Evolutionary conservation across 92 coral and sea anemone genomes (phyloP).

Genomic region (Umimayanthus chanpuru): DNA sequence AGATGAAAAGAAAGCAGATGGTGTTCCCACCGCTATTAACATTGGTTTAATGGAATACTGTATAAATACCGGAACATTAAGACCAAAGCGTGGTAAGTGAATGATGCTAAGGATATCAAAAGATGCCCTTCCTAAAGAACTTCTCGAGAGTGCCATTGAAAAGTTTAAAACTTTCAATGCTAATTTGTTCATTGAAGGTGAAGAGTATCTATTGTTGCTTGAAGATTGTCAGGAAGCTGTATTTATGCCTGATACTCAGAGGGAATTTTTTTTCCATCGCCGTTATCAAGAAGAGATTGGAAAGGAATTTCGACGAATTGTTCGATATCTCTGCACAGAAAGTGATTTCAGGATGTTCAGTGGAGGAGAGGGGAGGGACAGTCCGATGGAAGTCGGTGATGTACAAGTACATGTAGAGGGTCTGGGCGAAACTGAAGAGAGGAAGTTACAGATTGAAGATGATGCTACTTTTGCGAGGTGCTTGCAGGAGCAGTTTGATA

Average conservation of each 20-base stretch:
- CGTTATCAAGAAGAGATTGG: constrained; percentile 54
- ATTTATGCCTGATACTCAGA: constrained; percentile 49
- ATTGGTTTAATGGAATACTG: constrained; percentile 53
- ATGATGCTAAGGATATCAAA: constrained; percentile 30
- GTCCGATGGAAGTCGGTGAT: constrained; percentile 11
- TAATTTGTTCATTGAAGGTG: constrained; percentile 37
- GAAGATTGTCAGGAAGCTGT: constrained; percentile 50
- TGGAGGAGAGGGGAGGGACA: constrained; percentile 27
- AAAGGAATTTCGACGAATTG: constrained; percentile 46
- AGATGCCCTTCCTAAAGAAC: constrained; percentile 28
- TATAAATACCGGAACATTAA: constrained; percentile 32
- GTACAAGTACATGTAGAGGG: constrained; percentile 6
- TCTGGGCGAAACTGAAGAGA: constrained; percentile 7
- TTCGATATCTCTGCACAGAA: constrained; percentile 25
- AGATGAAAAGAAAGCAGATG: constrained; percentile 28
- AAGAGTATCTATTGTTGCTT: constrained; percentile 48
- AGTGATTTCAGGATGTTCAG: constrained; percentile 24
- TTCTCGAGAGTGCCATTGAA: constrained; percentile 37
- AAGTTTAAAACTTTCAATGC: constrained; percentile 53
- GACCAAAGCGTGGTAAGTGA: constrained; percentile 46
- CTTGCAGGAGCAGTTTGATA: constrained; percentile 28
- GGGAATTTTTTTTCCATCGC: constrained; percentile 37
- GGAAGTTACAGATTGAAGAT: constrained; percentile 19
- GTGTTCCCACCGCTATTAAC: constrained; percentile 13
- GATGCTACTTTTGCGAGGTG: constrained; percentile 22